Conservation (phyloP, 2,113 vertebrate species). For the Nyctereutes procyonoides region DNA sequence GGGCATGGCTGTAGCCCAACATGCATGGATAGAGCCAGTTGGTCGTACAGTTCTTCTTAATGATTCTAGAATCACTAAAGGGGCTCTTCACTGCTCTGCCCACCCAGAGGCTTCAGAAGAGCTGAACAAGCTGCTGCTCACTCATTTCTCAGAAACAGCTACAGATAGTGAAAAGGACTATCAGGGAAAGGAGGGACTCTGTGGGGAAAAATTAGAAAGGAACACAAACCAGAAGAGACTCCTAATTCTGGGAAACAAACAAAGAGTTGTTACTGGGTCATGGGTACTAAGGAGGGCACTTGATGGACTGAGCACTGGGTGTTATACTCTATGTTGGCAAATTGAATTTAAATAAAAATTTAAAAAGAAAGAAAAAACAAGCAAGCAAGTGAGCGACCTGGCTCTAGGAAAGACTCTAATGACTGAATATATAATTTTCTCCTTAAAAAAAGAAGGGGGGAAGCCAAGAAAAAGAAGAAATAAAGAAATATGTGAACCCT, state of each 20-base stretch:
- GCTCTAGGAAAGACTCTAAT: neutral
- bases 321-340: no score
- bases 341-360: no score
- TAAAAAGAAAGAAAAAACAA: no score
- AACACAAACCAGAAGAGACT: no score
- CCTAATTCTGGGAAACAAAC: no score
- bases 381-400: neutral
- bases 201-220: no score
- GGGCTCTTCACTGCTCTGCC: neutral
- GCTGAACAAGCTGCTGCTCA: neutral
- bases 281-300: no score
- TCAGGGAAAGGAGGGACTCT: no score
- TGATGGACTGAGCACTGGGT: no score
- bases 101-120: neutral
- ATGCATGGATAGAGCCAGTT: neutral
- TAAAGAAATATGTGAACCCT: neutral
- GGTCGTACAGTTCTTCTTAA: neutral
- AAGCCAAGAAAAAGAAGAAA: neutral
- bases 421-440: neutral
- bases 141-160: neutral
- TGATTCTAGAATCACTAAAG: neutral
- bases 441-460: neutral
- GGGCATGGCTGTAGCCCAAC: neutral
- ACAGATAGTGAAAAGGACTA: no score
- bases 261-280: no score